phyloP scores from a whole-genome alignment of 2,113 vertebrate species.

The rat (Rattus norvegicus) region DNA sequence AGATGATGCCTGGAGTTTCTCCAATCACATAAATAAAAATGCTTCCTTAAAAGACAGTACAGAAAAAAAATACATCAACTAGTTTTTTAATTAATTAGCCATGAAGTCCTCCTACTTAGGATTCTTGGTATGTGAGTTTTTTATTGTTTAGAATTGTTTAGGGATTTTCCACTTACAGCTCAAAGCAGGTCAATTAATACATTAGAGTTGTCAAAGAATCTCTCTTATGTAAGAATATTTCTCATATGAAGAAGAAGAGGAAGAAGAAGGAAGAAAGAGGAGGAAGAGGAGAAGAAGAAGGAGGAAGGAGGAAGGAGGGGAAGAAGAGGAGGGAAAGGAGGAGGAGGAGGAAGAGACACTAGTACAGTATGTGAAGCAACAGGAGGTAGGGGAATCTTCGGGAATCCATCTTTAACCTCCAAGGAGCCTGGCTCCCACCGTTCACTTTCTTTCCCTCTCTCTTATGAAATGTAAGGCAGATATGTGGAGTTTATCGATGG shows the following conservation, averaged over 20 bases:
- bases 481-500: background rate
- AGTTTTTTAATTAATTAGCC: background rate
- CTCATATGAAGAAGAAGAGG: background rate
- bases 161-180: background rate
- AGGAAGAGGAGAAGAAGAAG: too few species aligned
- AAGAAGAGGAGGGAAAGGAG: background rate
- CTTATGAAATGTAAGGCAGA: background rate
- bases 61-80: background rate
- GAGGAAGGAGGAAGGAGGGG: background rate
- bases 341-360: background rate
- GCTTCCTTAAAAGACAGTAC: background rate
- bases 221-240: conserved; percentile 35
- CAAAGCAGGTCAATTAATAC: background rate
- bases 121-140: background rate
- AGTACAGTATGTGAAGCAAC: background rate
- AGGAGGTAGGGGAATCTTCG: background rate
- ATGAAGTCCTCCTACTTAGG: background rate
- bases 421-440: background rate
- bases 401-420: background rate
- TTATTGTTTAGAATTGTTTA: background rate
- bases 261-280: background rate
- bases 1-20: background rate
- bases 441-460: background rate
- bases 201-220: background rate
- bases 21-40: background rate